Conservation (phyloP, 2,888 invertebrate species). For the Penaeus monodon region DNA sequence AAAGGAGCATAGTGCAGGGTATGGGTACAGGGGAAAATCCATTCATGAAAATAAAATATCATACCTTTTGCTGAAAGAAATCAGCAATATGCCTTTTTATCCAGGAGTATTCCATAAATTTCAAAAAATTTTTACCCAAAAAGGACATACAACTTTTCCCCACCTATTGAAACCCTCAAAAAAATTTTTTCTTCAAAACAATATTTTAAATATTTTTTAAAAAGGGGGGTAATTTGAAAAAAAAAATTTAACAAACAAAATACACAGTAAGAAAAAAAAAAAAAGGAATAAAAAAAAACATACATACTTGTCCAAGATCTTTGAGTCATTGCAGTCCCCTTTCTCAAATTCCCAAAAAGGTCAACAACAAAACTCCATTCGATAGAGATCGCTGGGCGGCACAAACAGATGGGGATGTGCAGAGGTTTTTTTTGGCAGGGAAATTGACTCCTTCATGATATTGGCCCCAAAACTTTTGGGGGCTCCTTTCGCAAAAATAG, state of each 20-base stretch:
- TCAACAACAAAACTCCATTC: conserved; percentile 93
- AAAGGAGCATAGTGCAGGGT: too few relatives aligned
- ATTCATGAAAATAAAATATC: too few relatives aligned
- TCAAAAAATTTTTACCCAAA: too few relatives aligned
- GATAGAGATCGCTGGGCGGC: conserved; percentile 94
- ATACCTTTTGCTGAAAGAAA: too few relatives aligned
- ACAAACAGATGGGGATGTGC: conserved; percentile 92
- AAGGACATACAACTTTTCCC: too few relatives aligned
- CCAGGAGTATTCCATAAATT: too few relatives aligned
- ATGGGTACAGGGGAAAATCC: too few relatives aligned
- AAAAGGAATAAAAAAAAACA: background rate
- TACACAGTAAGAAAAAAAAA: background rate
- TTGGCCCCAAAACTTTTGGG: conserved; percentile 97
- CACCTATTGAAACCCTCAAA: too few relatives aligned
- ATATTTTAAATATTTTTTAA: too few relatives aligned
- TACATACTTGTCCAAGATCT: conserved; percentile 70
- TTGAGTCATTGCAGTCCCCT: conserved; percentile 75
- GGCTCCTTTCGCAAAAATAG: conserved; percentile 95
- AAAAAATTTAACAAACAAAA: background rate
- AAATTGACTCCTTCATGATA: conserved; percentile 99
- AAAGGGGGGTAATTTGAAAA: too few relatives aligned
- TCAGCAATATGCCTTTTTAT: too few relatives aligned
- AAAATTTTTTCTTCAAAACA: too few relatives aligned
- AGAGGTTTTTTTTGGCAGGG: conserved; percentile 91
- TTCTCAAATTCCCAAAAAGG: conserved; percentile 93